phyloP scores from a whole-genome alignment of 2,113 vertebrate species.

The Gallinago media region DNA sequence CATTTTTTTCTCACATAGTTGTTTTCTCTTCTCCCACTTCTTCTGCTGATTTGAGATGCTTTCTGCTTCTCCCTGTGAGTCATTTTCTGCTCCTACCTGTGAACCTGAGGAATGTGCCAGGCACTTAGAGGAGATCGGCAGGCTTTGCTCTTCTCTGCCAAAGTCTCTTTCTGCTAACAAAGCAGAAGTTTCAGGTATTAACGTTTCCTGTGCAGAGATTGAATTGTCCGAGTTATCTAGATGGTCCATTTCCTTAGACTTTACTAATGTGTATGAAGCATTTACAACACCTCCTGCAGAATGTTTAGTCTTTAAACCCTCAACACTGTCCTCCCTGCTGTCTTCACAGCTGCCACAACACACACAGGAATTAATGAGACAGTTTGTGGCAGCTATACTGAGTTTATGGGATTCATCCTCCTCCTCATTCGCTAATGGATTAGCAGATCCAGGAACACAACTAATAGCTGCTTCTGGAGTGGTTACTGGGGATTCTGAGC shows the following conservation, averaged over 20 bases:
- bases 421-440: slow-evolving; percentile 36
- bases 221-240: slow-evolving; percentile 66
- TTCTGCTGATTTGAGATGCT: slow-evolving; percentile 56
- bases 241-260: slow-evolving; percentile 68
- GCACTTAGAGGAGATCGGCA: slow-evolving; percentile 82
- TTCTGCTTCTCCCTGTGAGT: slow-evolving; percentile 28
- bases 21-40: slow-evolving; percentile 70
- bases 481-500: slow-evolving; percentile 62
- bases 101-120: slow-evolving; percentile 76
- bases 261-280: slow-evolving; percentile 75
- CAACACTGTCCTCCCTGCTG: slow-evolving; percentile 78
- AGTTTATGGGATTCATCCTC: slow-evolving; percentile 77
- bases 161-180: slow-evolving; percentile 61
- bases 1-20: slow-evolving; percentile 34
- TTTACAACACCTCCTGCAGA: slow-evolving; percentile 70
- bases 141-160: slow-evolving; percentile 53
- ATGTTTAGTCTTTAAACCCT: slow-evolving; percentile 69
- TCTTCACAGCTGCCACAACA: slow-evolving; percentile 93
- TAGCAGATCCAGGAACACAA: slow-evolving; percentile 1
- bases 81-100: slow-evolving; percentile 41
- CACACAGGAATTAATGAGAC: slow-evolving; percentile 93
- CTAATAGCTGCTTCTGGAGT: slow-evolving; percentile 41
- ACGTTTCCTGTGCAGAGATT: slow-evolving; percentile 57
- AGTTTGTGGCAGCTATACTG: slow-evolving; percentile 84
- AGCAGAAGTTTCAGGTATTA: slow-evolving; percentile 57